Base-by-base conservation (phyloP, 1,140 invertebrate species). In the Gonioctena quinquepunctata region DNA sequence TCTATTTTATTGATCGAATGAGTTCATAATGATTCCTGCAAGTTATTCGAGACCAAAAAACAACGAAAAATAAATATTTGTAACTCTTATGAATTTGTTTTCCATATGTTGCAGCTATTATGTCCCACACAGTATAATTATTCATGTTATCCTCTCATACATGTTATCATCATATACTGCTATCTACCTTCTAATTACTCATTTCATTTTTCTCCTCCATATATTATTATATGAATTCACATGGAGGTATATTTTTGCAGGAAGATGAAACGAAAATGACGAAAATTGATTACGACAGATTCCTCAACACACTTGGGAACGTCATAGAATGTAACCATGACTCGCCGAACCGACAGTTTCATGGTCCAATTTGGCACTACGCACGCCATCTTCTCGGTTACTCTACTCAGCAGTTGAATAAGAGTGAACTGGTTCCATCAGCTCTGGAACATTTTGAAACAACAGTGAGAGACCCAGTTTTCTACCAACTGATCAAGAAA, bases 271-370 rank as follows among this genome's bases (percentile, higher is more conserved):
- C 87, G 48, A 82, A 81, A 42, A 74, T 89, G 22, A 77, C 84
- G 61, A 78, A 91, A 7, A 83, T 84, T 72, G 33, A 81, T 6
- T 81, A 85, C 3, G 84, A 88, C 18, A 85, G 89, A 19, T 42
- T 42, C 33, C 80, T 91, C 68, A 86, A 90, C 70, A 82, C 87
- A 56, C 82, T 94, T n/a, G 90, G 88, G 22, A 88, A 89, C 73
- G 72, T 92, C 1, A 87, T 93, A 57, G 87, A 93, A 84, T 85
- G 86, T 21, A 89, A 91, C 69, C 84, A 85, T 1, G 89, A 92
- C 66, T 89, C 88, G n/a, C 86, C 85, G 49, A 90, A 93, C 81
- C 76, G 75, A 3, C 81, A 84, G 48, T 92, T 86, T 77, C 92
- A 92, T 76, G 89, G 89, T 25, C 83, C 85, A 57, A 83, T 89